These are phyloP conservation scores for Galemys pyrenaicus DNA, from an alignment of 2,113 vertebrate species.

Conservation along the genomic window DNA sequence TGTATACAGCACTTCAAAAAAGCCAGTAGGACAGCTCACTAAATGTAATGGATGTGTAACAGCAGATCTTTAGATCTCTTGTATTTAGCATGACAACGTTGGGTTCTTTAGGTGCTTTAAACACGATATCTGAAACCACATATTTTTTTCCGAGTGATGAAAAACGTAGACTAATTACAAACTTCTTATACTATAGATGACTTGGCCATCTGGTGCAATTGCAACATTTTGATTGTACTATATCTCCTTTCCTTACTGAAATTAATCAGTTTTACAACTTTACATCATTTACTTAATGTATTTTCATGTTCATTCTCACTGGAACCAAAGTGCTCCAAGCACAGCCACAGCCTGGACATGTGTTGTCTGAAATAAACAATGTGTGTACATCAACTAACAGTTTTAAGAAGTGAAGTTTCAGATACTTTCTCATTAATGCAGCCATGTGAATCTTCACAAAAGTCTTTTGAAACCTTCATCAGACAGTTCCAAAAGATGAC, in stretches of 20 bases:
- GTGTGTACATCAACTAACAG: not conserved
- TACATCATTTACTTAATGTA: constrained; percentile 35
- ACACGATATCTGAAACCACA: constrained; percentile 92
- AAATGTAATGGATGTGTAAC: constrained; percentile 92
- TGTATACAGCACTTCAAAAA: constrained; percentile 91
- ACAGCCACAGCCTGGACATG: not conserved
- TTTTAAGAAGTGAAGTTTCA: constrained; percentile 13
- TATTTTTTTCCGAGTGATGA: constrained; percentile 87
- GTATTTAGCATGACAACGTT: constrained; percentile 86
- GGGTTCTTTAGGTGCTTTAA: constrained; percentile 91
- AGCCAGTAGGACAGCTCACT: constrained; percentile 86
- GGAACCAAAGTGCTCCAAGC: not conserved
- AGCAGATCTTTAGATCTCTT: constrained; percentile 88
- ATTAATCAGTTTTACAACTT: constrained; percentile 66
- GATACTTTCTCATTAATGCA: not conserved
- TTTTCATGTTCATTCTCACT: not conserved
- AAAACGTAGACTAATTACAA: constrained; percentile 90
- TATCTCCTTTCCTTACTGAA: constrained; percentile 66
- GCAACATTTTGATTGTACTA: constrained; percentile 67
- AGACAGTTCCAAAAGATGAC: constrained; percentile 11
- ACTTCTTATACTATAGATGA: constrained; percentile 67
- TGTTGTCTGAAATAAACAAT: not conserved
- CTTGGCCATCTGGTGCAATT: constrained; percentile 50
- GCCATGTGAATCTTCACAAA: not conserved
- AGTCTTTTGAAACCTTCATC: not conserved